Evolutionary conservation across 1,140 invertebrate species (phyloP), one percentile per base, ranked within the genome.

Genomic region (Adelges cooleyi): DNA sequence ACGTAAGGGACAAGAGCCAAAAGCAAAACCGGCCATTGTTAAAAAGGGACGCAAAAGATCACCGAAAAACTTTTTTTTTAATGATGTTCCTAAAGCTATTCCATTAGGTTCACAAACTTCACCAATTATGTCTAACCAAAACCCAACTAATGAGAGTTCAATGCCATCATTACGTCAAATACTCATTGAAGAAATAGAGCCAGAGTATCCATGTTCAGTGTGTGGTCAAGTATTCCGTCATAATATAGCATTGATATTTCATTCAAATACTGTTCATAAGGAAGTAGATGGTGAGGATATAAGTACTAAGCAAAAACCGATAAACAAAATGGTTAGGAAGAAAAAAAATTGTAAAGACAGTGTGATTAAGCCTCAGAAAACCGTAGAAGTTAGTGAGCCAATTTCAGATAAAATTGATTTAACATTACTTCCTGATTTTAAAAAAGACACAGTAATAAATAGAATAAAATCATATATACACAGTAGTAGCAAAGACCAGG

Each of bases 211-310:
- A 9, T 62, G 56, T 46, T 27, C 23, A 48, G 15, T 15, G 0
- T 62, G 56, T 62, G 27, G 17, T 33, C 27, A 62, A 62, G 33
- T 15, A 48, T 62, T 62, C 46, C 56, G 42, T 20, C 56, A 62
- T 62, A 48, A 62, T 29, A 62, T 62, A 15, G 56, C 17, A 15
- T 25, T 62, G 1, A 4, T 62, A 27, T 62, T 40, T 33, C 56
- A 62, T 62, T 18, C 46, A 2, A 22, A 33, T 46, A n/a, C 40
- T 62, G 42, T 46, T 3, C 56, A 62, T 15, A 62, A 59, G 10
- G 25, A 59, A 17, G 42, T 15, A 20, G 6, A 4, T 46, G 15
- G 33, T 23, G 11, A 59, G 27, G 38, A 23, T 4, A 5, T 10
- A 27, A 27, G 18, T 18, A 13, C 15, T 42, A 13, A 42, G 0